Base-by-base conservation (phyloP, 2,113 vertebrate species). In the Riparia riparia region DNA sequence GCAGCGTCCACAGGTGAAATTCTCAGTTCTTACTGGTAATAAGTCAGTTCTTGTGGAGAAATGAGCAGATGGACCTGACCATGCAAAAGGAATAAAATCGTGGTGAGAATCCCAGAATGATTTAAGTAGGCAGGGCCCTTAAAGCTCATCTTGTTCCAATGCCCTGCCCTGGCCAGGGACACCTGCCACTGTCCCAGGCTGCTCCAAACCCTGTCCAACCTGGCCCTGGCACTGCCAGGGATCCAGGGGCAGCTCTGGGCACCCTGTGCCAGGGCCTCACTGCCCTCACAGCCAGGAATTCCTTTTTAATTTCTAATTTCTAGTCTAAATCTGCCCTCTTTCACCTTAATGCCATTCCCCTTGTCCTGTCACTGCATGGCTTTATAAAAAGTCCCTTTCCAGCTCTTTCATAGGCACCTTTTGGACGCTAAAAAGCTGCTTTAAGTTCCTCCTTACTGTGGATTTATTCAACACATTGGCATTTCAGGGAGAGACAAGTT, bases 71-170 rank as follows among this genome's bases (percentile, higher is more conserved):
- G 54, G 60, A 72, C 26, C n/a, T 49, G 49, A 57, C 34, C 15
- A 6, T 0, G 8, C 10, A 14, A 4, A 39, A 26, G 24, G 54
- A 78, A 51, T 44, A 42, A 56, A 60, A 85, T 3, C 0, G 0
- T 5, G 1, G 31, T 8, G 76, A 44, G 80, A 72, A 64, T 34
- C 6, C 15, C 21, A 53, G 39, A 45, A 69, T 45, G 54, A 28
- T 45, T 77, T 8, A 3, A 10, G 25, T 20, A 17, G 31, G 37
- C 31, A 76, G 17, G 20, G 25, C 34, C 31, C 19, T 66, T 7
- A 37, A 37, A 68, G 2, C 8, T 2, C 45, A 51, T 26, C 54
- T 1, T 5, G 14, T 32, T 4, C 45, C 54, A 60, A 2, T 5
- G 5, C 24, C 42, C 51, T 57, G 51, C 34, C 70, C 34, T 13